Evolutionary conservation across 1,140 invertebrate genomes (phyloP), one percentile per base, ranked within the genome.

Genomic region (Calycopis cecrops): DNA sequence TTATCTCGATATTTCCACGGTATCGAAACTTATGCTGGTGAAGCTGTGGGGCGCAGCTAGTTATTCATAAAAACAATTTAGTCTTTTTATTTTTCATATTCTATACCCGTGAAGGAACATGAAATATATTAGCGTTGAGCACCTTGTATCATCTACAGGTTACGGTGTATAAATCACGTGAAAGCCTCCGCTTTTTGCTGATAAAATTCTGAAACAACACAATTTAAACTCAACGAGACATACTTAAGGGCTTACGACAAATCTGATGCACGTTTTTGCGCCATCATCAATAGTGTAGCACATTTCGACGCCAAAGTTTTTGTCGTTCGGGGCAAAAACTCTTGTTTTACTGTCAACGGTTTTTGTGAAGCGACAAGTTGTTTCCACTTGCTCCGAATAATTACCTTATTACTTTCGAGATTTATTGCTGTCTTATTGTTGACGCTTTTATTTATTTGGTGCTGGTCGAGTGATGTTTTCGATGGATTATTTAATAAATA

Each of bases 361-460:
- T 81, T 81, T 81, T 81, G 76, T 71, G 37, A 40, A 55, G 63
- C 73, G 76, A 81, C 78, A 79, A 81, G 74, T 76, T 73, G 73
- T 73, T 69, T 64, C 65, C 53, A 65, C 65, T 74, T 64, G 56
- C 65, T 17, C 40, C 10, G 74, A 81, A 79, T 81, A 77, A 81
- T 76, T 79, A 77, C 69, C 65, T 78, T 67, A 73, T 79, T 79
- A 76, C 74, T 73, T 70, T 50, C 16, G 60, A 67, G 51, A 42
- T 34, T 53, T 42, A 44, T 53, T 53, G 38, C 21, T 28, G 21
- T 28, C 21, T 28, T 28, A 44, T 7, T 53, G 38, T 33, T 53
- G 38, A 34, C 52, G 34, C 35, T 34, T 44, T 53, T 50, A 50
- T 50, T 35, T 35, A 16, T 11, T 12, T 28, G 17, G 44, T 48